phyloP scores from a whole-genome alignment of 2,888 invertebrate genomes.

The Leptopilina myrica region DNA sequence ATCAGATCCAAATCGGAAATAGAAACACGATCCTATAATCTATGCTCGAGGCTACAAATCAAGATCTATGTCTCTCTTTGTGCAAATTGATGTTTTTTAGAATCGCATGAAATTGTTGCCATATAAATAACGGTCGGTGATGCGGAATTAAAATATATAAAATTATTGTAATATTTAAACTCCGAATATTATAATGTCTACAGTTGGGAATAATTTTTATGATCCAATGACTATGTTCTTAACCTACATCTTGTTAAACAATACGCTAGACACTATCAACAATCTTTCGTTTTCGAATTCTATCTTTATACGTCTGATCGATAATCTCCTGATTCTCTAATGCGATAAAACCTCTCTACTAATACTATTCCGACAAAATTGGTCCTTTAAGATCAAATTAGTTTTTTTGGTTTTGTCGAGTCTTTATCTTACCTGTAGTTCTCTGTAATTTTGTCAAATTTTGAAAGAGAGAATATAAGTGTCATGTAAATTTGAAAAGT shows the following conservation, averaged over 20 bases:
- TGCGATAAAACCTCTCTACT: not conserved
- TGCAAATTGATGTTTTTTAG: slow-evolving; percentile 7
- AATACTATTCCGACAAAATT: not conserved
- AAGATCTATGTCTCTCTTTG: slow-evolving; percentile 3
- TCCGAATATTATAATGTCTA: not conserved
- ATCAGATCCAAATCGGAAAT: slow-evolving; percentile 22
- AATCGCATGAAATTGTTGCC: not conserved
- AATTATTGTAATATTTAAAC: not conserved
- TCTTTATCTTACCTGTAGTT: not conserved
- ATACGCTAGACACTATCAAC: slow-evolving; percentile 19
- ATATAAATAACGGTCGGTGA: not conserved
- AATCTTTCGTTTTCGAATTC: slow-evolving; percentile 16
- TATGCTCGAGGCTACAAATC: slow-evolving; percentile 9
- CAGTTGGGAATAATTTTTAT: slow-evolving; percentile 2
- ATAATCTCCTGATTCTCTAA: slow-evolving; percentile 22
- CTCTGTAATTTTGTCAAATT: not conserved
- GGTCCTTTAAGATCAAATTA: not conserved
- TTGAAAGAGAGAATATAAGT: not conserved
- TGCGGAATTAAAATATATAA: not conserved
- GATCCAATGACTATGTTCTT: slow-evolving; percentile 9
- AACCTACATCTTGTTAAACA: slow-evolving; percentile 18
- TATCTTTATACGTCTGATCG: slow-evolving; percentile 17
- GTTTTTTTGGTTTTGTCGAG: not conserved
- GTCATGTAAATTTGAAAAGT: not conserved
- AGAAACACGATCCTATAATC: not conserved